Evolutionary conservation across 2,888 invertebrate species (phyloP), one percentile per base, ranked within the genome.

Genomic region (Meteorus cinctellus): DNA sequence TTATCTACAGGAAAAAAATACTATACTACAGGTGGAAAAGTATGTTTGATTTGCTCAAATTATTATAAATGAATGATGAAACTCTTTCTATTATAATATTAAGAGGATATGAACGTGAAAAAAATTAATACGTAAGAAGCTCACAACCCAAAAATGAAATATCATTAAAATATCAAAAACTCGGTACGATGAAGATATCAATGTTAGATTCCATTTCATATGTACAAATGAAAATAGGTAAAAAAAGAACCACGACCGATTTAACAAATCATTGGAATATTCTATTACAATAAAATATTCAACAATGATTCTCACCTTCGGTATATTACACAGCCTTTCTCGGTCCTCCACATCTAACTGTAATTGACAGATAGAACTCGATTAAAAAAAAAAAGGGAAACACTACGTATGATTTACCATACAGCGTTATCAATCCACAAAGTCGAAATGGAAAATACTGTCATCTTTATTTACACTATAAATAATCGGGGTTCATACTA

Each of bases 251-350:
- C 34, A 70, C 59, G 19, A 70, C 69, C 69, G 59, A 59, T 59
- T 59, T 34, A n/a, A 59, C 31, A 70, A 70, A 70, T 55, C 55
- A 70, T 70, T 70, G 51, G 59, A 70, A 70, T 59, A 34, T 59
- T 24, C 59, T 65, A 36, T 41, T 8, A 19, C 29, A 60, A 62
- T 31, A 62, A 62, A 62, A 68, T 68, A 48, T 69, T 69, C 55
- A 69, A 12, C 55, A 34, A 62, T 71, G 41, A 82, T 80, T 85
- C 87, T 88, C 86, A 88, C 88, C 88, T 88, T 88, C 84, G 87
- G 87, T 88, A 88, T 87, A 87, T 89, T 89, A 88, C 88, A 89
- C 87, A 89, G 88, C 89, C 88, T 88, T 86, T 89, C 88, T 88
- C 89, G 89, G 86, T 89, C 89, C 88, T 89, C 89, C 87, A 88